Base-by-base conservation (phyloP, 2,888 invertebrate genomes). In the Steromphala cineraria region DNA sequence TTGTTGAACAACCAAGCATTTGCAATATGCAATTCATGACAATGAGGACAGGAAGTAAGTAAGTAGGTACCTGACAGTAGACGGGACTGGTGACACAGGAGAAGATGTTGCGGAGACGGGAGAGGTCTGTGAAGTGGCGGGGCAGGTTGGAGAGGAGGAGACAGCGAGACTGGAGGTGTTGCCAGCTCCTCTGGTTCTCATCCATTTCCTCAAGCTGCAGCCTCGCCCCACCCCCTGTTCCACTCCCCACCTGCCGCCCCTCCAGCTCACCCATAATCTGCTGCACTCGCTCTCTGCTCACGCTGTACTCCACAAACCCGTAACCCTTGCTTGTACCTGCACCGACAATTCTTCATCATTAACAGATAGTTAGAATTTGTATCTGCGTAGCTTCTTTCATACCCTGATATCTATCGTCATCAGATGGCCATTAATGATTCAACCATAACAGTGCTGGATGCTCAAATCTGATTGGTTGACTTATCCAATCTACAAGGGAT, bases 131-230 rank as follows among this genome's bases (percentile, higher is more conserved):
- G 90, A 94, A 95, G 84, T 94, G 93, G 80, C 93, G 92, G n/a
- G 95, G 95, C 81, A 95, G 91, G 83, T 93, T 93, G 86, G 94
- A 94, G 40, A 95, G 94, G 82, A 94, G 93, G 80, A 95, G 92
- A 90, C 95, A 94, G 87, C 94, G 94, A 77, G 95, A 95, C 87
- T 94, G 94, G 67, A 95, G 93, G 81, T 93, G 91, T 84, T 94
- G 94, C 40, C 94, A 93, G 1, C 83, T 82, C 56, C 85, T 86
- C 84, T 94, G 93, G 85, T 92, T 92, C 76, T 94, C 93, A 81
- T 94, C 94, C 62, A 95, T 91, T 93, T 94, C 94, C 88, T 94
- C 94, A 89, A 94, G 94, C 75, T 94, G 94, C 15, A 94, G 89
- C 28, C 89, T 89, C 81, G 90, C 89, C 52, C 92, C 93, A 13